These are phyloP conservation scores for Eretmocerus hayati DNA, from an alignment of 2,888 invertebrate species.

Conservation along the genomic window DNA sequence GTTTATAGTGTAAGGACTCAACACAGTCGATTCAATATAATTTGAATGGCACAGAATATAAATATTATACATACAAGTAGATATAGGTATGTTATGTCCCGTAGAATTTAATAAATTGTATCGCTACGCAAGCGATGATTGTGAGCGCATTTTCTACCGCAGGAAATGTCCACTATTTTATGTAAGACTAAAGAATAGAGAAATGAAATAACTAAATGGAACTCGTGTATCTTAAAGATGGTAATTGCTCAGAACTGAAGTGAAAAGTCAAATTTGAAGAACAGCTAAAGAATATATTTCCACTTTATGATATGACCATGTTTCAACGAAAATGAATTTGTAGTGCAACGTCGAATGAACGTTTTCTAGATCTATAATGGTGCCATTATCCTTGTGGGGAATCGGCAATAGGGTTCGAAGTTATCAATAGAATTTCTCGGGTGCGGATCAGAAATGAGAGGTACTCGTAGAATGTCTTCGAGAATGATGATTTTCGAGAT, in stretches of 20 bases:
- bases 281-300: too few relatives aligned
- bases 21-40: slow-evolving; percentile 24
- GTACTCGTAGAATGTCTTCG: too few relatives aligned
- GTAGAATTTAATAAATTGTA: slow-evolving; percentile 28
- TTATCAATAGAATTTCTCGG: too few relatives aligned
- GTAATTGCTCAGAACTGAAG: too few relatives aligned
- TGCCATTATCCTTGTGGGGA: slow-evolving; percentile 14
- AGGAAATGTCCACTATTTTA: slow-evolving; percentile 43
- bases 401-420: too few relatives aligned
- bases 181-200: slow-evolving; percentile 36
- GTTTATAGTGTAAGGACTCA: slow-evolving; percentile 15
- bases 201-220: too few relatives aligned
- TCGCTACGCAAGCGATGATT: slow-evolving; percentile 31
- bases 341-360: not conserved
- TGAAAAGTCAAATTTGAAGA: too few relatives aligned
- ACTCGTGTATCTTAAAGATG: too few relatives aligned
- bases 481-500: too few relatives aligned
- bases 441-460: too few relatives aligned
- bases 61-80: slow-evolving; percentile 33
- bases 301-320: too few relatives aligned
- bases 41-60: slow-evolving; percentile 33
- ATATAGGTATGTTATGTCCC: slow-evolving; percentile 26
- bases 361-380: slow-evolving; percentile 14
- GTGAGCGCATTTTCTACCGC: slow-evolving; percentile 38
- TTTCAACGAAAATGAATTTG: too few relatives aligned